These are phyloP conservation scores for Gadus macrocephalus DNA, from an alignment of 2,113 vertebrate species.

Conservation along the genomic window DNA sequence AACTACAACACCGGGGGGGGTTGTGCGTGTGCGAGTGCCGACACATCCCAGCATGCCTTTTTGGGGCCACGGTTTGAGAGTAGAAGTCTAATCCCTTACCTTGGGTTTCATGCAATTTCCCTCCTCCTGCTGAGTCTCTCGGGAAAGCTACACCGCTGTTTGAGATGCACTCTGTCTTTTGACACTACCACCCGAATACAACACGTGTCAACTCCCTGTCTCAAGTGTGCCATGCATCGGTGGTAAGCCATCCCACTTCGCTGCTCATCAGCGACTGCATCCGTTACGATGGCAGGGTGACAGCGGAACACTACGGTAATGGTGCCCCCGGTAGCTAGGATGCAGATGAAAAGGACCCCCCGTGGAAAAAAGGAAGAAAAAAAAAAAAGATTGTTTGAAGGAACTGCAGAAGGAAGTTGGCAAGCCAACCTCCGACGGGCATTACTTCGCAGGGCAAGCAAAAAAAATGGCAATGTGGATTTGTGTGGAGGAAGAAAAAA, in stretches of 20 bases:
- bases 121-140: conserved; percentile 15
- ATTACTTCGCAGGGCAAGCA: conserved; percentile 68
- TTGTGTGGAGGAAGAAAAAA: conserved; percentile 51
- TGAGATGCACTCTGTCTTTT: conserved; percentile 4
- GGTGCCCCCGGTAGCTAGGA: conserved; percentile 39
- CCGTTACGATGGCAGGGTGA: background rate
- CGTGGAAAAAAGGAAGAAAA: background rate
- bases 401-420: conserved; percentile 72
- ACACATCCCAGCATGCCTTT: conserved; percentile 18
- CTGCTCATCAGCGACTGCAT: background rate
- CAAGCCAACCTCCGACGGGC: conserved; percentile 71
- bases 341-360: conserved; percentile 17
- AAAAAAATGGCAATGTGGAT: conserved; percentile 56
- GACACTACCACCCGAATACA: conserved; percentile 1
- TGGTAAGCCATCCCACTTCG: conserved; percentile 14
- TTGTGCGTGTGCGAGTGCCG: background rate
- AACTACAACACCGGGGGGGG: no score
- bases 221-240: conserved; percentile 46
- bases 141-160: background rate
- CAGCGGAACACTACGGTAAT: conserved; percentile 24
- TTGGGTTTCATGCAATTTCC: conserved; percentile 56
- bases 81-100: conserved; percentile 43
- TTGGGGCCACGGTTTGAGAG: background rate
- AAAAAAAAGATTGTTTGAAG: background rate
- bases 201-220: conserved; percentile 18